Conservation (phyloP, 1,140 invertebrate species). For the Lethocerus indicus region DNA sequence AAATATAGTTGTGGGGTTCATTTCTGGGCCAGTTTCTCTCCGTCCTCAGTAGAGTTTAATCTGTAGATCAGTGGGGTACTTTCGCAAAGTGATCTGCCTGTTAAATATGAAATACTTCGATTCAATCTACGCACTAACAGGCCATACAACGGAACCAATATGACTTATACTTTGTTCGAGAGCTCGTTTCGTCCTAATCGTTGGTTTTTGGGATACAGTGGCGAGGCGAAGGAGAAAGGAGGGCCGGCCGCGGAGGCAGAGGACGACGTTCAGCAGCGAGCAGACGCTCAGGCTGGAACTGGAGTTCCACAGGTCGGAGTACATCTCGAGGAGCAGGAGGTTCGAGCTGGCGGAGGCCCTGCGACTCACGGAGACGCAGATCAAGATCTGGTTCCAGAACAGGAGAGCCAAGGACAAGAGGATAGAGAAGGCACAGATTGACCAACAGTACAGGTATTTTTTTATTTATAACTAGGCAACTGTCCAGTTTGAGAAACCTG, state of each 20-base stretch:
- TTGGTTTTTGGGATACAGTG: conserved; percentile 39
- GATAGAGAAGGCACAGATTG: conserved; percentile 86
- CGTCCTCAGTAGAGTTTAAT: too few relatives aligned
- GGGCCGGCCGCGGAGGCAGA: conserved; percentile 64
- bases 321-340: conserved; percentile 69
- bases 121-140: too few relatives aligned
- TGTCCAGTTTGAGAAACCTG: too few relatives aligned
- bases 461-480: too few relatives aligned
- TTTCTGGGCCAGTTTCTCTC: too few relatives aligned
- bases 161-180: too few relatives aligned
- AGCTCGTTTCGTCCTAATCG: too few relatives aligned
- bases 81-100: too few relatives aligned
- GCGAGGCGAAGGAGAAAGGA: conserved; percentile 70
- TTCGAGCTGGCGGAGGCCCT: conserved; percentile 74
- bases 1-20: too few relatives aligned
- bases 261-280: conserved; percentile 87
- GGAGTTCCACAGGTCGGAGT: conserved; percentile 79
- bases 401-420: conserved; percentile 87
- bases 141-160: too few relatives aligned
- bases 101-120: too few relatives aligned
- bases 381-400: conserved; percentile 97
- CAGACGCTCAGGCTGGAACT: conserved; percentile 80
- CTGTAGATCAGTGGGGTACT: too few relatives aligned
- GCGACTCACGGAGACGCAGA: conserved; percentile 77
- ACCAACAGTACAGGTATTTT: conserved; percentile 80